A percentile compares a stretch with the other conserved stretches of the same genome.
Conservation (phyloP, 2,797 vertebrate genomes). For the Podargus strigoides region DNA sequence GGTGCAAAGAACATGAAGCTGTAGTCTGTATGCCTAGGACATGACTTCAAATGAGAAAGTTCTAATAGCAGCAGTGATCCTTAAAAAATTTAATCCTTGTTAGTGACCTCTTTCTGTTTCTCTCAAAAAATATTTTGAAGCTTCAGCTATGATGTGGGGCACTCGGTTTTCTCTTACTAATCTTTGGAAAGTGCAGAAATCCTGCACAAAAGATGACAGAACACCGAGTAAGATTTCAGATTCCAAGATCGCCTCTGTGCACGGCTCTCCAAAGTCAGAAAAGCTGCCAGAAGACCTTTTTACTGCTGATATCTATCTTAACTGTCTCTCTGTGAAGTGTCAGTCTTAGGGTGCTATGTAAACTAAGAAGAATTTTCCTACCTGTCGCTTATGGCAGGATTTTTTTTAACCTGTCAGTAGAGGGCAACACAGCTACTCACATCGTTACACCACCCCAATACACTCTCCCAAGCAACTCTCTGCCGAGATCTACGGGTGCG, state of each 20-base stretch:
- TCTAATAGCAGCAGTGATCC: background rate
- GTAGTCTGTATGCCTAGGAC: background rate
- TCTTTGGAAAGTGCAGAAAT: background rate
- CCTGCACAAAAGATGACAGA: background rate
- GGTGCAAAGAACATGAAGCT: background rate
- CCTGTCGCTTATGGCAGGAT: background rate
- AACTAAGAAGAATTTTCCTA: rapidly evolving
- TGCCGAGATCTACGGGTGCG: rapidly evolving
- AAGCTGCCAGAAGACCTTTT: background rate
- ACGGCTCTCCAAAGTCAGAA: background rate
- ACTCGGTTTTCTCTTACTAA: background rate
- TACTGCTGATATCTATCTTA: background rate
- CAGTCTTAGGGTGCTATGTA: rapidly evolving
- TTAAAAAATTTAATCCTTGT: background rate
- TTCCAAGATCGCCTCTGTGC: background rate
- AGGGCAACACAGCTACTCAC: background rate
- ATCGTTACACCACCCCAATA: rapidly evolving
- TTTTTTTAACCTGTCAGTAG: constrained; percentile 8
- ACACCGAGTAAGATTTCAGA: background rate
- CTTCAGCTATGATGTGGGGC: background rate
- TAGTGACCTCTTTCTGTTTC: background rate
- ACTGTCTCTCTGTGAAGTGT: rapidly evolving
- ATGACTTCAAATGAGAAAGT: background rate
- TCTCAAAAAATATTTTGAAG: background rate
- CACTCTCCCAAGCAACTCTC: background rate